phyloP scores from a whole-genome alignment of 2,888 invertebrate species.

The Lordiphosa andalusiaca region DNA sequence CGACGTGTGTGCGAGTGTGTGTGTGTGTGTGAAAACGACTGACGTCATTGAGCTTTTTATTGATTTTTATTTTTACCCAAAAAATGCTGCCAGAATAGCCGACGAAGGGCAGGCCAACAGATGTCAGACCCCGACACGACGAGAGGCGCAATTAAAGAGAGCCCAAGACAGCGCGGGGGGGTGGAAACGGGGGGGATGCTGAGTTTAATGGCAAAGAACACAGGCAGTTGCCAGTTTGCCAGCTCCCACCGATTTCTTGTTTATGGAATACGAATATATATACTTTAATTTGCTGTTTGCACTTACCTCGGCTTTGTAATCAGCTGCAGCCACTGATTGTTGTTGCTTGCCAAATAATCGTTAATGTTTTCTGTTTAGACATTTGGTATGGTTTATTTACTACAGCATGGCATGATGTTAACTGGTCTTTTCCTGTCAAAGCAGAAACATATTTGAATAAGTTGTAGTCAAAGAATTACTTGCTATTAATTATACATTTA shows the following conservation, averaged over 20 bases:
- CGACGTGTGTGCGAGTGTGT: conserved; percentile 21
- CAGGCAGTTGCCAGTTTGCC: neutral
- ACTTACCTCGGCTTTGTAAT: conserved; percentile 22
- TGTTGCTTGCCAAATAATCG: conserved; percentile 38
- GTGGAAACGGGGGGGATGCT: neutral
- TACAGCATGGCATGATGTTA: too few relatives aligned
- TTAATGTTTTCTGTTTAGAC: conserved; percentile 19
- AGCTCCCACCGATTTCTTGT: too few relatives aligned
- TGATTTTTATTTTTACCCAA: conserved; percentile 69
- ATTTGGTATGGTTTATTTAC: neutral
- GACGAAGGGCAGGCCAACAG: conserved; percentile 44
- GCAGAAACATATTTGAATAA: too few relatives aligned
- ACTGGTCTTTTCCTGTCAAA: too few relatives aligned
- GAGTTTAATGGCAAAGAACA: conserved; percentile 4
- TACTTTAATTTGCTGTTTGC: conserved; percentile 32
- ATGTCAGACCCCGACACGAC: conserved; percentile 35
- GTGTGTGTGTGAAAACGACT: conserved; percentile 49
- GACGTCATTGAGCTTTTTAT: conserved; percentile 79
- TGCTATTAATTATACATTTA: too few relatives aligned
- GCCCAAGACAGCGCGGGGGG: neutral
- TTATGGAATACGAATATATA: neutral
- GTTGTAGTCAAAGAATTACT: too few relatives aligned
- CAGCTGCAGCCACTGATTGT: conserved; percentile 14
- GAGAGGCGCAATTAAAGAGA: conserved; percentile 27
- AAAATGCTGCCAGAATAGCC: conserved; percentile 34